A percentile compares a stretch with the other conserved stretches of the same genome.
These are phyloP conservation scores for Aphidoletes aphidimyza DNA, from an alignment of 2,888 invertebrate species.

Conservation along the genomic window DNA sequence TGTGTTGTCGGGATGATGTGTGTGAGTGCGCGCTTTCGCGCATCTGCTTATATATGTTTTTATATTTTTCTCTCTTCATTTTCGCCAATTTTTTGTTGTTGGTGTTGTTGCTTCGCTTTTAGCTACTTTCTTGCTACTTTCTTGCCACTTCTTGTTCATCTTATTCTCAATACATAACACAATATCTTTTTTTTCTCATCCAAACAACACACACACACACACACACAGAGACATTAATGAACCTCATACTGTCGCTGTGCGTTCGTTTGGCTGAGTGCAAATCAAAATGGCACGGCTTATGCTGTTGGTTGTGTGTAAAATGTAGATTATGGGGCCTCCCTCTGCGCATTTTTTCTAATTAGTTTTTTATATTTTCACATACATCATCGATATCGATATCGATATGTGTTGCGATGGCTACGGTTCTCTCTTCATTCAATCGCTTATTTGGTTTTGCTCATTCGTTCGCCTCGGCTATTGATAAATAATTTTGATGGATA, in stretches of 20 bases:
- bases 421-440: neutral
- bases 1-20: neutral
- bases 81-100: neutral
- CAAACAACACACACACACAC: neutral
- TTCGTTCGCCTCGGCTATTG: neutral
- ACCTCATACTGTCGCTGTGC: neutral
- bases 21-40: neutral
- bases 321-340: constrained; percentile 52
- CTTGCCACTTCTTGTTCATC: neutral
- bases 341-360: constrained; percentile 54
- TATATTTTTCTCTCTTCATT: neutral
- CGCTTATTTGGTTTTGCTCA: neutral
- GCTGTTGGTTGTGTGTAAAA: constrained; percentile 26
- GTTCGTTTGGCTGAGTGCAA: neutral
- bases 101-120: neutral
- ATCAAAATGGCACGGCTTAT: neutral
- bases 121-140: neutral
- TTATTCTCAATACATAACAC: neutral
- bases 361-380: constrained; percentile 51
- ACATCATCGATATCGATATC: neutral
- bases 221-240: constrained; percentile 37
- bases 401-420: constrained; percentile 40
- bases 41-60: neutral
- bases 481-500: constrained; percentile 41
- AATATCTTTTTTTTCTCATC: neutral